Base-by-base conservation (phyloP, 2,797 vertebrate genomes). In the Anisognathus igniventris region DNA sequence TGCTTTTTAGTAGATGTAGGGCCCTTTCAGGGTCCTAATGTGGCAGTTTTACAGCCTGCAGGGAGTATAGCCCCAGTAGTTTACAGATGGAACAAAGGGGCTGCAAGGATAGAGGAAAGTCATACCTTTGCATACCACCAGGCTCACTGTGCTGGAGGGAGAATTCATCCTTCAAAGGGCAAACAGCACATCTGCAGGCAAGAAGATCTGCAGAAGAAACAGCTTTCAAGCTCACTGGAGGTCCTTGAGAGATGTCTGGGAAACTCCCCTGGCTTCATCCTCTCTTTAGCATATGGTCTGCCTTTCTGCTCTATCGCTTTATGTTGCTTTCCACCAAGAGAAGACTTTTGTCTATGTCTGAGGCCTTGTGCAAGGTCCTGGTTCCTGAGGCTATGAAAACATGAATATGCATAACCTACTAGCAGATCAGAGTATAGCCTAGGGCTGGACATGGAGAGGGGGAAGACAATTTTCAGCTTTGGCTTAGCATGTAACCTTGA, bases 381-480 rank as follows among this genome's bases (percentile, higher is more conserved):
- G 48, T 75, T 93, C 73, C 90, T 81, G 54, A 88, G 88, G 88
- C 90, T 91, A 93, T 90, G 70, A 81, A 90, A 91, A 72, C 79
- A 90, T 95, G 93, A 92, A 92, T 88, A 80, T 92, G 76, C 76
- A 85, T 91, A 76, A 76, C 64, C 35, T 27, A 27, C 80, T 85
- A 82, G 58, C 25, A 79, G 84, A 88, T 92, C 88, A 92, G 74
- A 92, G 80, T 81, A 56, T 93, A 81, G 84, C 92, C 93, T 88
- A 70, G 60, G 91, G 77, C 88, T 87, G 73, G 60, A 93, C 84
- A 82, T 58, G 48, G 35, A 86, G 23, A 88, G 9, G 25, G 53
- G 51, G 40, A 94, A 93, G 88, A 47, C 35, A 83, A 28, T 86
- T 93, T 62, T 90, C 82, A 75, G 45, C 30, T 90, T 86, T 82